phyloP scores from a whole-genome alignment of 2,797 vertebrate species.

The Epinephelus coioides region DNA sequence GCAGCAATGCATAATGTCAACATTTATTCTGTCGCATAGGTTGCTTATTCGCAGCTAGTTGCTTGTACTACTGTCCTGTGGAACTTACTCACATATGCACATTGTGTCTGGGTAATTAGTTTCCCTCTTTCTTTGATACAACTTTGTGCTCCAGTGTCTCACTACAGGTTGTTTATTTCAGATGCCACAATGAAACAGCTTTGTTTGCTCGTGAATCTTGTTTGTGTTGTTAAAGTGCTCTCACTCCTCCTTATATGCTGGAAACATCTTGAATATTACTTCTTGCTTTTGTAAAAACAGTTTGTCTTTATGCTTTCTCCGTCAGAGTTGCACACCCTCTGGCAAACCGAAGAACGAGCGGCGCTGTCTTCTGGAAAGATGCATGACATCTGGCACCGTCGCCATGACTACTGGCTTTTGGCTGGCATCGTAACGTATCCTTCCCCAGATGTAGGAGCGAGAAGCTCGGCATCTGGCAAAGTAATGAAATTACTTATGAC shows the following conservation, averaged over 20 bases:
- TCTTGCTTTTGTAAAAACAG: conserved; percentile 8
- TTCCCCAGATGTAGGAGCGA: conserved; percentile 62
- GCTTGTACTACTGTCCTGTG: neutral
- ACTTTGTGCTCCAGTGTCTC: neutral
- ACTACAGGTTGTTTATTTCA: neutral
- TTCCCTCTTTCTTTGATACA: neutral
- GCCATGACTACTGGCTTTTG: conserved; percentile 98
- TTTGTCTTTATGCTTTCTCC: conserved; percentile 24
- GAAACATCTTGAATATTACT: conserved; percentile 33
- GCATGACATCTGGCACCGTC: conserved; percentile 98
- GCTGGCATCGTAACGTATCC: conserved; percentile 99
- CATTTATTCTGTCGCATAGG: no score
- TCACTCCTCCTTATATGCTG: conserved; percentile 1
- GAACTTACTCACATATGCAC: neutral
- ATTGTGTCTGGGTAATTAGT: neutral
- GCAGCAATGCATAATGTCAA: no score
- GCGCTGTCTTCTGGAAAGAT: conserved; percentile 96
- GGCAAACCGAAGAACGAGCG: conserved; percentile 97
- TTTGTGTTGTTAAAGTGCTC: conserved; percentile 23
- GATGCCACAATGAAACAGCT: neutral
- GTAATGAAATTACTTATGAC: conserved; percentile 47
- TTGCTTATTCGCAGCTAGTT: neutral
- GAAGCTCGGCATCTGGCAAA: conserved; percentile 49
- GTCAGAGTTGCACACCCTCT: conserved; percentile 96
- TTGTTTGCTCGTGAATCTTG: conserved; percentile 12